Percentiles rank a stretch among this genome's conserved stretches.
These are phyloP conservation scores for Hypolimnas misippus DNA, from an alignment of 2,888 invertebrate genomes.

Conservation along the genomic window DNA sequence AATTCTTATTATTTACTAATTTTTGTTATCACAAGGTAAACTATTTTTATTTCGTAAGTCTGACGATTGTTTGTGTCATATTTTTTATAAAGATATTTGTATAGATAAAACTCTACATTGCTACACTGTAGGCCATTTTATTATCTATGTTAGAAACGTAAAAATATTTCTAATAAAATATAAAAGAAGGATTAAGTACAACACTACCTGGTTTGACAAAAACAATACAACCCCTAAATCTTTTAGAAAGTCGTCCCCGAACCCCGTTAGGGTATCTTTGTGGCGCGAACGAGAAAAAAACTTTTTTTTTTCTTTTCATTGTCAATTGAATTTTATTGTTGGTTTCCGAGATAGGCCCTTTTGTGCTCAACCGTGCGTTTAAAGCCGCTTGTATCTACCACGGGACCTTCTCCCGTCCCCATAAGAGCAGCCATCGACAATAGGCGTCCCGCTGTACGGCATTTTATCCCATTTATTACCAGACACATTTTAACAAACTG, in stretches of 20 bases:
- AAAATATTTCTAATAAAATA: neutral
- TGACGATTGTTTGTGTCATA: no score
- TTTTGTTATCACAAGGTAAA: no score
- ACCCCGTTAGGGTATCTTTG: conserved; percentile 74
- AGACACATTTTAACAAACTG: conserved; percentile 54
- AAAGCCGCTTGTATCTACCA: conserved; percentile 75
- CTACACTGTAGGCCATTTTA: neutral
- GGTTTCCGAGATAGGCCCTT: conserved; percentile 80
- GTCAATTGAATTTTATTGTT: conserved; percentile 83
- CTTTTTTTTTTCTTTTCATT: conserved; percentile 69
- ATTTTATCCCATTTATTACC: conserved; percentile 76
- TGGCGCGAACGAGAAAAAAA: conserved; percentile 57
- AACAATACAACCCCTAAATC: conserved; percentile 71
- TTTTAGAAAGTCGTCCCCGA: conserved; percentile 73
- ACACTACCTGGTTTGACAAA: conserved; percentile 61
- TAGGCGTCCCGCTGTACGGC: conserved; percentile 70
- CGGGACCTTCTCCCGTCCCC: conserved; percentile 54
- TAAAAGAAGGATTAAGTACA: conserved; percentile 57
- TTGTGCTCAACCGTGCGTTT: conserved; percentile 80
- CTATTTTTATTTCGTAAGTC: neutral
- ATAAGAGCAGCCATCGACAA: conserved; percentile 74
- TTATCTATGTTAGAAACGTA: neutral
- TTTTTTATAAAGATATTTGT: no score
- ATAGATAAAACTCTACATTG: no score
- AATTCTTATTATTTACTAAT: no score